phyloP scores from a whole-genome alignment of 1,140 invertebrate genomes.

The Penaeus japonicus region DNA sequence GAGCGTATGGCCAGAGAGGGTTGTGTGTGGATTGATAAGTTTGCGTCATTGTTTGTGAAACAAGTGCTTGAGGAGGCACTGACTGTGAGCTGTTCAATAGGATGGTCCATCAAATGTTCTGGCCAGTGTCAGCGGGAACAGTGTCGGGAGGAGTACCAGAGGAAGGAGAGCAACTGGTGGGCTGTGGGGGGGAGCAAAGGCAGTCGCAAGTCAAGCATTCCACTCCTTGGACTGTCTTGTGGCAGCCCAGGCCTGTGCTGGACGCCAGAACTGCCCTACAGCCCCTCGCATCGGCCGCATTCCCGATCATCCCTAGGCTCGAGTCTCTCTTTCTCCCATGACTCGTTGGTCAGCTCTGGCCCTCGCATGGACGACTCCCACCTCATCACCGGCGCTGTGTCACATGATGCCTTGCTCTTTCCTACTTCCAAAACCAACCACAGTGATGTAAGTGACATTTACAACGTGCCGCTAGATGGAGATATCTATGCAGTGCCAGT shows the following conservation, averaged over 20 bases:
- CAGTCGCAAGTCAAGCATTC: constrained; percentile 52
- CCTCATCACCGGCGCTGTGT: constrained; percentile 54
- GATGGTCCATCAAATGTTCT: constrained; percentile 50
- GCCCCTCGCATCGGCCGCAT: constrained; percentile 46
- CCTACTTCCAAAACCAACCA: constrained; percentile 51
- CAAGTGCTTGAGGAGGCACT: constrained; percentile 48
- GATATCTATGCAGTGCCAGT: constrained; percentile 56
- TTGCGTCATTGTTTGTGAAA: constrained; percentile 50
- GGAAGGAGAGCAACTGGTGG: constrained; percentile 42
- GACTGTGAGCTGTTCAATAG: constrained; percentile 39
- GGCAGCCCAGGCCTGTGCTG: constrained; percentile 48
- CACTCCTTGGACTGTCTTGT: constrained; percentile 43
- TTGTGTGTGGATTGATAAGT: constrained; percentile 50
- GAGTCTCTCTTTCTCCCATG: constrained; percentile 50
- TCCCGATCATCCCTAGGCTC: constrained; percentile 44
- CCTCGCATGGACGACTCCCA: constrained; percentile 54
- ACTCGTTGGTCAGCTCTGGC: constrained; percentile 48
- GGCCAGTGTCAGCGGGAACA: constrained; percentile 53
- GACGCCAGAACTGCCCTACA: constrained; percentile 48
- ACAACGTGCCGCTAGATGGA: constrained; percentile 51
- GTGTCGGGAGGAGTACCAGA: constrained; percentile 50
- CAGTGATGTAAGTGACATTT: constrained; percentile 53
- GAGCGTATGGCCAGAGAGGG: constrained; percentile 42
- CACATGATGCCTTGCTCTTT: constrained; percentile 55
- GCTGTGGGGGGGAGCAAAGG: constrained; percentile 36